Base-by-base conservation (phyloP, 2,113 vertebrate genomes). In the Eretmochelys imbricata region DNA sequence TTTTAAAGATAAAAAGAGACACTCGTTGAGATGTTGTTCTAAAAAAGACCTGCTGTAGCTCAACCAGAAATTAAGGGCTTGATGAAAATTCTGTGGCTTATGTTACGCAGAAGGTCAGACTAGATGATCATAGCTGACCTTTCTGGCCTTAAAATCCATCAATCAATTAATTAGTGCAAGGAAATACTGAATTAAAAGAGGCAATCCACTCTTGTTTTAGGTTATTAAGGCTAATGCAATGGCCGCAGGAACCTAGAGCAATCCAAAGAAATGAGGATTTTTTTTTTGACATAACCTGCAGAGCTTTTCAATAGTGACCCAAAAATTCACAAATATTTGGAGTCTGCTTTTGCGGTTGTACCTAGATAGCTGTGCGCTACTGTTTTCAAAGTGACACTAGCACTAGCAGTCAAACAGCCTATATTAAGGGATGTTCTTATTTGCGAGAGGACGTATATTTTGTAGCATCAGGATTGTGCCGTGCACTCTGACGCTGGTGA, bases 21-120 rank as follows among this genome's bases (percentile, higher is more conserved):
- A 57, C 94, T 90, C 53, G 31, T 0, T 0, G 4, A 31, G 79
- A 53, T 50, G 81, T n/a, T 72, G 65, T 72, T 72, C 35, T 38
- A 72, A 72, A 72, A 72, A 65, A 72, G 65, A 72, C 20, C n/a
- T 72, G 0, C 8, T 92, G 80, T 89, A 81, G 51, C 29, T 91
- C 2, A 17, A 0, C 7, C 65, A 51, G 27, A 16, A 92, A 81
- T 89, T 95, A 59, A 88, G 96, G 93, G 90, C 92, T 95, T 65
- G 93, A 12, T 72, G 24, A 54, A 29, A 88, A 92, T 85, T 8
- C 78, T 86, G 85, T 81, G 87, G 85, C 80, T 65, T 57, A 91
- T 35, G 38, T 80, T 46, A 6, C 49, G 53, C 46, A 80, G 90
- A 25, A 46, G 38, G 25, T 8, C 22, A 83, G 91, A 94, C 17